These are phyloP conservation scores for Gyps fulvus DNA, from an alignment of 2,113 vertebrate species.

Conservation along the genomic window DNA sequence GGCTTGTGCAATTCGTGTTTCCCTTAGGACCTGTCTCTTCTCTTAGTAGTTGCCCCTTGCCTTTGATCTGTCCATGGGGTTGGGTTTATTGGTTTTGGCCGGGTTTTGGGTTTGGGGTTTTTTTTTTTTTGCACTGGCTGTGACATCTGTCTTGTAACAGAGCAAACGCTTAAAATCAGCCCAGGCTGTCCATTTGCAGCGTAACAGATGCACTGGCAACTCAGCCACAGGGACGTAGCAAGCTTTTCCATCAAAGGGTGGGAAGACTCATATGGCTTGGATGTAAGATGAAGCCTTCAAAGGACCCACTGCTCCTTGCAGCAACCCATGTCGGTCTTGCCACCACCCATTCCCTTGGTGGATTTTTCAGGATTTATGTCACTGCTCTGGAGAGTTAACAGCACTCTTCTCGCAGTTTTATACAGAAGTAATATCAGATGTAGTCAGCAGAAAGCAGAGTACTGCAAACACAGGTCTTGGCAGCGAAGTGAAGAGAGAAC, in stretches of 20 bases:
- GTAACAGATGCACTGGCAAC: not conserved
- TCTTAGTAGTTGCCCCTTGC: not conserved
- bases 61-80: not conserved
- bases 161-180: not conserved
- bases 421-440: not conserved
- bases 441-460: not conserved
- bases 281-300: not conserved
- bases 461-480: slow-evolving; percentile 14
- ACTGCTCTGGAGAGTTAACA: not conserved
- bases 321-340: not conserved
- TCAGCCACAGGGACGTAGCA: not conserved
- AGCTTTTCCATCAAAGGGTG: not conserved
- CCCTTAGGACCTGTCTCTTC: not conserved
- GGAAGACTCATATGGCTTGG: not conserved
- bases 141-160: not conserved
- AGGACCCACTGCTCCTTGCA: not conserved
- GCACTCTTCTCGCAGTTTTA: not conserved
- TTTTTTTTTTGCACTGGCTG: not conserved
- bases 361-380: slow-evolving; percentile 9
- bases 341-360: slow-evolving; percentile 23
- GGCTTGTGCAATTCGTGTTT: not conserved
- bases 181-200: not conserved
- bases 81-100: not conserved
- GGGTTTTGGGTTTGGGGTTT: not conserved
- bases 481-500: not conserved